Base-by-base conservation (phyloP, 2,113 vertebrate genomes). In the Embiotoca jacksoni region DNA sequence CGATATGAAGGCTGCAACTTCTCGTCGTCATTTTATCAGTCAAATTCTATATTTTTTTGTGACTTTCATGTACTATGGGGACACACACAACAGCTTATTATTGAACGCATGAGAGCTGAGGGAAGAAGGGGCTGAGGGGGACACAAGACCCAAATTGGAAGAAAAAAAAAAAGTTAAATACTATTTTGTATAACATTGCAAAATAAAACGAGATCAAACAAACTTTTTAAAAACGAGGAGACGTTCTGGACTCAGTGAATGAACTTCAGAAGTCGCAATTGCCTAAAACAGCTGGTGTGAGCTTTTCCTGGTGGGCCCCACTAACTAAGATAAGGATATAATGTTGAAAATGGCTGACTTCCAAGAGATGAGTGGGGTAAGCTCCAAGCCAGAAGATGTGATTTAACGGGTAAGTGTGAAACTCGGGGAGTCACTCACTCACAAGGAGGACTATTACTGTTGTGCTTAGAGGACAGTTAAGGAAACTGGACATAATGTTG, bases 351-450 rank as follows among this genome's bases (percentile, higher is more conserved):
- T 90, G 89, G 86, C 83, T 82, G 75, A 82, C 78, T 84, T 84
- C 82, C 88, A 88, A 78, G 62, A 86, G 82, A 82, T 87, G 76
- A 81, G 78, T 68, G 69, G 57, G 72, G 54, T 81, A 79, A 87
- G 86, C 86, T 88, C 37, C 59, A 8, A 87, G 89, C 87, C 82
- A 80, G 82, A 79, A 73, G 73, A 84, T 88, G 82, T 84, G 84
- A 91, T 89, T 91, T 91, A 84, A 88, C 55, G 74, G 75, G 37
- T 70, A 66, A 88, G 81, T 88, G 84, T 90, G 85, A 89, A 86
- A 88, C 75, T 76, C 44, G 13, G 54, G 75, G 50, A 90, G 75
- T 78, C 83, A 82, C 71, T 87, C 78, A 58, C 79, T 80, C 84
- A 63, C 30, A 67, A 66, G 64, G 59, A 66, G 71, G 75, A 74